Base-by-base conservation (phyloP, 2,113 vertebrate genomes). In the Apteryx owenii region DNA sequence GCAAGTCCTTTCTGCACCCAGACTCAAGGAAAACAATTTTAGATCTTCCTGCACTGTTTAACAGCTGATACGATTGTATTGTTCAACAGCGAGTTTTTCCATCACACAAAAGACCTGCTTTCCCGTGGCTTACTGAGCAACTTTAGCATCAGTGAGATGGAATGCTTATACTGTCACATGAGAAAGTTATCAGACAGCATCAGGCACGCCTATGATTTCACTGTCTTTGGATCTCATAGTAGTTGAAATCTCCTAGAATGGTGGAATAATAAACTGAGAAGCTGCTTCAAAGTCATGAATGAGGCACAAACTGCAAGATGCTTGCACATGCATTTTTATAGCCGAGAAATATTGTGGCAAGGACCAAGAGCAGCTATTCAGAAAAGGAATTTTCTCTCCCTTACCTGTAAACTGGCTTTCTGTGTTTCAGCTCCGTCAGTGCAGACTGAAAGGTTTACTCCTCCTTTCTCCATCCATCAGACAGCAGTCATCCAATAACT, bases 191-290 rank as follows among this genome's bases (percentile, higher is more conserved):
- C 97, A 97, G 97, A 89, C 69, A 83, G 92, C 87, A 90, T 83
- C 96, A 98, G 97, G 94, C 97, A 91, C 95, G 97, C 97, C 97
- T 98, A 96, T 96, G 96, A 95, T 98, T 98, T 98, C 98, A 98
- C 98, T 98, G 98, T 98, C 98, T 98, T 96, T 97, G 97, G 98
- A 98, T 98, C 98, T 98, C 98, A 97, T 98, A 98, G 98, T 96
- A 92, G 98, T 94, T 97, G 82, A 95, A 69, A 96, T 53, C 82
- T 96, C 81, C 69, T 94, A 96, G 95, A 96, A 97, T 82, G 93
- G 61, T 97, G 95, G 95, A 96, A 91, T 75, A 96, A 95, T 77
- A 96, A 93, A 10, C 18, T 69, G 83, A 85, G 95, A 95, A 84
- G 88, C 82, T 96, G 91, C 81, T 95, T 95, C 58, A 68, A 56